Conservation (phyloP, 1,140 invertebrate genomes). For the Dinoponera quadriceps region DNA sequence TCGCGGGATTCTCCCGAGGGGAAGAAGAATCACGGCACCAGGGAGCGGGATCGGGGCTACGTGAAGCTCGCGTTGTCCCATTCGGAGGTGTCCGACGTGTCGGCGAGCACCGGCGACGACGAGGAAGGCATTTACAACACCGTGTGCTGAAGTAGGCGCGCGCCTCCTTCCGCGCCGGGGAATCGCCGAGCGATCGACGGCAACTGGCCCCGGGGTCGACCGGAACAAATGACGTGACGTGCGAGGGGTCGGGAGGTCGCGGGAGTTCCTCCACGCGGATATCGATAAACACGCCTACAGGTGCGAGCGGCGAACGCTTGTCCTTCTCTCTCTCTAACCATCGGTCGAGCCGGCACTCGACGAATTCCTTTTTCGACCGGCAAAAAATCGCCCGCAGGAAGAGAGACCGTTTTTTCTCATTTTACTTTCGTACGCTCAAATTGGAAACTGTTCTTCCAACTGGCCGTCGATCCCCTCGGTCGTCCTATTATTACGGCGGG, state of each 20-base stretch:
- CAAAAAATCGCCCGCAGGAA: background rate
- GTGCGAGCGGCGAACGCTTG: background rate
- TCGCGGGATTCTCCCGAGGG: constrained; percentile 70
- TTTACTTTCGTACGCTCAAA: background rate
- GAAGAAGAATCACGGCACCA: constrained; percentile 67
- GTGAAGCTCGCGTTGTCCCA: constrained; percentile 78
- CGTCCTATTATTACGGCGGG: background rate
- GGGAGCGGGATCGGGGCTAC: constrained; percentile 79
- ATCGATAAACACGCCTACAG: background rate
- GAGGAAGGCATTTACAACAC: constrained; percentile 84
- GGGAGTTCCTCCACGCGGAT: constrained; percentile 15
- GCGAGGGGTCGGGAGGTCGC: constrained; percentile 6
- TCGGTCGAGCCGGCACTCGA: constrained; percentile 17
- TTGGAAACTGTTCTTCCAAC: background rate
- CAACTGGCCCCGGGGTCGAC: constrained; percentile 18
- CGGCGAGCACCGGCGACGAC: constrained; percentile 75
- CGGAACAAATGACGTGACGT: constrained; percentile 42
- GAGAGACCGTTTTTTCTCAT: background rate
- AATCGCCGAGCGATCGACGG: background rate
- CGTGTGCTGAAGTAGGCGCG: constrained; percentile 75
- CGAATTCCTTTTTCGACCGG: background rate
- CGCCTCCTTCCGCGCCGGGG: background rate
- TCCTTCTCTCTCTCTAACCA: background rate
- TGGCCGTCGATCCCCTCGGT: background rate
- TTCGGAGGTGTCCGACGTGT: constrained; percentile 74